Conservation (phyloP, 2,888 invertebrate genomes). For the Watsonalla binaria region DNA sequence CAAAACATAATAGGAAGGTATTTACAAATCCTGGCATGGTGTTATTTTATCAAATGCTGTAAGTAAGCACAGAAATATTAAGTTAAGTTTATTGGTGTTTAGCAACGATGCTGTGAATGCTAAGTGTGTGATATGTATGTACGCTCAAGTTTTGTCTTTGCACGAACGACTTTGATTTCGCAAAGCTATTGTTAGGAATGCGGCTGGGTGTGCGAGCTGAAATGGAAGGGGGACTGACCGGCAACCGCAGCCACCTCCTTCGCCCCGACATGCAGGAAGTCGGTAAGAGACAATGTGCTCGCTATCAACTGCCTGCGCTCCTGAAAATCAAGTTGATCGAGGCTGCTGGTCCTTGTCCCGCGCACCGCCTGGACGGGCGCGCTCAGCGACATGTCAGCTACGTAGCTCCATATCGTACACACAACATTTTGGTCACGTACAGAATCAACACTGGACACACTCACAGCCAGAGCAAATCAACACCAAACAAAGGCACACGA, state of each 20-base stretch:
- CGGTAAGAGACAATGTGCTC: constrained; percentile 90
- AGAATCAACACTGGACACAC: constrained; percentile 52
- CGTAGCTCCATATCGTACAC: constrained; percentile 61
- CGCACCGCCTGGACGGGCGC: constrained; percentile 75
- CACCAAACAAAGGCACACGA: constrained; percentile 68
- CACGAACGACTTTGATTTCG: constrained; percentile 50
- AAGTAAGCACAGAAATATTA: neutral
- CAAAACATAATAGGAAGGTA: neutral
- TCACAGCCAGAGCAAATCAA: constrained; percentile 24
- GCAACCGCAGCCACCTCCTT: constrained; percentile 76
- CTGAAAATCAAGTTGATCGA: constrained; percentile 94
- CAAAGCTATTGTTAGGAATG: constrained; percentile 66
- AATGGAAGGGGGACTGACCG: constrained; percentile 57
- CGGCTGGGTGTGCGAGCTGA: constrained; percentile 35
- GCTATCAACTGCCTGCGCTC: constrained; percentile 94
- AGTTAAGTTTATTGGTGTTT: neutral
- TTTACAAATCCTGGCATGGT: neutral
- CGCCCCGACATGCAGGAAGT: constrained; percentile 87
- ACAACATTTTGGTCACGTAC: constrained; percentile 45
- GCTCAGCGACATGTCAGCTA: constrained; percentile 77
- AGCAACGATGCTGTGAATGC: constrained; percentile 3
- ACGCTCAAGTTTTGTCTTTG: constrained; percentile 22
- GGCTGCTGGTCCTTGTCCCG: constrained; percentile 85
- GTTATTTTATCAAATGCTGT: neutral
- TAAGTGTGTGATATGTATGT: constrained; percentile 6